Conservation (phyloP, 2,888 invertebrate genomes). For the Laspeyria flexula region DNA sequence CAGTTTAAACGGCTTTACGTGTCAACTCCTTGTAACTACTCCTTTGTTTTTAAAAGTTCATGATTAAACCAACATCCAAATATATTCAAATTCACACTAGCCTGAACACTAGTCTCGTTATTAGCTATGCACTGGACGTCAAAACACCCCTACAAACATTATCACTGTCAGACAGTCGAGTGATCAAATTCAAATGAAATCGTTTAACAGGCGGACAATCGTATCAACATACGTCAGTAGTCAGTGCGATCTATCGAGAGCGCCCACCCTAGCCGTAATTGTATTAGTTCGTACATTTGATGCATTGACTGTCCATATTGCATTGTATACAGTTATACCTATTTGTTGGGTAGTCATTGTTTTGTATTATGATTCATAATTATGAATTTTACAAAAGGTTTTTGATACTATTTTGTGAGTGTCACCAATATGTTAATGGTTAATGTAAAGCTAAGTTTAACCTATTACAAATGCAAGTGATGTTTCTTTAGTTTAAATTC, state of each 20-base stretch:
- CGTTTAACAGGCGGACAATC: slow-evolving; percentile 79
- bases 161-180: slow-evolving; percentile 78
- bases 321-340: background rate
- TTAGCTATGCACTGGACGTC: slow-evolving; percentile 6
- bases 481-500: too few relatives aligned
- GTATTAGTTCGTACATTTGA: slow-evolving; percentile 53
- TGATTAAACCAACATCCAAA: background rate
- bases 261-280: slow-evolving; percentile 53
- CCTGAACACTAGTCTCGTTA: background rate
- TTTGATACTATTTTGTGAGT: too few relatives aligned
- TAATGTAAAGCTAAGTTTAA: too few relatives aligned
- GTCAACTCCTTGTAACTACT: too few relatives aligned
- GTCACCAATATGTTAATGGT: too few relatives aligned
- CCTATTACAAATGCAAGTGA: too few relatives aligned
- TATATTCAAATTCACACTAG: background rate
- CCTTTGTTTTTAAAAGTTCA: too few relatives aligned
- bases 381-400: too few relatives aligned
- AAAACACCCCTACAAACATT: slow-evolving; percentile 64
- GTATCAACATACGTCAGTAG: slow-evolving; percentile 81
- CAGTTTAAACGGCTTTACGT: too few relatives aligned
- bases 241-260: slow-evolving; percentile 64
- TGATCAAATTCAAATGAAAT: slow-evolving; percentile 84
- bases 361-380: too few relatives aligned
- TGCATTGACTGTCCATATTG: slow-evolving; percentile 27
- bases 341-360: too few relatives aligned